Base-by-base conservation (phyloP, 1,140 invertebrate genomes). In the Manduca sexta region DNA sequence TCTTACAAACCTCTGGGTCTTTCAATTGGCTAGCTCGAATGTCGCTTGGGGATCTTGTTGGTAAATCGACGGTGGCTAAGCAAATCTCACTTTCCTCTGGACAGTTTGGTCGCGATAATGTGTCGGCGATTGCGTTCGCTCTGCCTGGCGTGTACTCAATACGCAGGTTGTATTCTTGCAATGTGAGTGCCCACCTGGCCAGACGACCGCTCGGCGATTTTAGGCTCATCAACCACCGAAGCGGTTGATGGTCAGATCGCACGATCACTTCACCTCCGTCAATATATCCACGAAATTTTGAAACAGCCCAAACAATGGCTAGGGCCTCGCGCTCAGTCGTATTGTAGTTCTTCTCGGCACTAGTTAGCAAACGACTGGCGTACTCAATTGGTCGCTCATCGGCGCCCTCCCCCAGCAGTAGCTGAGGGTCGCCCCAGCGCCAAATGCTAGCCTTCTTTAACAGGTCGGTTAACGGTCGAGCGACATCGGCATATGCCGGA, bases 251-350 rank as follows among this genome's bases (percentile, higher is more conserved):
- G 49, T 72, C 69, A 11, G 52, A 63, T 7, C 54, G 43, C 2
- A 86, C 57, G 2, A 17, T 69, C 80, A 56, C 88, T 78, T 54
- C 51, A n/a, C 41, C 60, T 5, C 73, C 76, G 34, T 79, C 69
- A 16, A 77, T 46, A 39, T 81, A 83, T 0, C 58, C 60, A 29
- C 72, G 34, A 29, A 85, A 87, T 29, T 77, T 64, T 14, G 79
- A 54, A 0, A 88, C 62, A 0, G 79, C 80, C 65, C 70, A 83
- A 0, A 89, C 56, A 2, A 89, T 59, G 0, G 86, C 87, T 3
- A 89, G 52, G 15, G 68, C 69, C 64, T 89, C 86, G 31, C 67
- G 45, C 51, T 89, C 86, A 1, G 72, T 82, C 2, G 63, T 69
- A 0, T 58, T 52, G 41, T 86, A 88, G 21, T 86, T 86, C 15